phyloP scores from a whole-genome alignment of 2,113 vertebrate species.

The Dolichallabes microphthalmus region DNA sequence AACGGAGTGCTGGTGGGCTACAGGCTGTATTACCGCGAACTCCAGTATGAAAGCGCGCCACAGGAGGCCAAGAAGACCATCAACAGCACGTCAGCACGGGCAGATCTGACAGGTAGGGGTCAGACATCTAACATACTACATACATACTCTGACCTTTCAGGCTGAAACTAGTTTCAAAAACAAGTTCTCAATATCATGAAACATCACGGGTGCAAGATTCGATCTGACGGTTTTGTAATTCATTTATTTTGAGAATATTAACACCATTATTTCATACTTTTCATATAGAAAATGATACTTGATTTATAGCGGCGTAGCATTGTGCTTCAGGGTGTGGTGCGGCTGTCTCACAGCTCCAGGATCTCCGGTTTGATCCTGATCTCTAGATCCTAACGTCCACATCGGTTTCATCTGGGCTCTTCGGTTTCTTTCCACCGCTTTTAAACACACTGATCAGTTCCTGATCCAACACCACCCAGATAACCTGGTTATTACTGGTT shows the following conservation, averaged over 20 bases:
- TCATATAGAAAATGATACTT: not conserved
- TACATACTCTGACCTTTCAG: not conserved
- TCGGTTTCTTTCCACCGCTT: not conserved
- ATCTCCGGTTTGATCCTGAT: not conserved
- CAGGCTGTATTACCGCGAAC: conserved; percentile 89
- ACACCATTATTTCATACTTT: not conserved
- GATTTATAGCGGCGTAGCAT: not conserved
- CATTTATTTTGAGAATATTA: not conserved
- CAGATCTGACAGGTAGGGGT: conserved; percentile 76
- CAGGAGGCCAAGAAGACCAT: conserved; percentile 68
- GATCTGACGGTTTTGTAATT: not conserved
- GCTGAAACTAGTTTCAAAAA: not conserved
- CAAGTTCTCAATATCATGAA: not conserved
- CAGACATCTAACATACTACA: conserved; percentile 2
- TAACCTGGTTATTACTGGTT: not conserved
- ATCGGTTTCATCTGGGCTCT: not conserved
- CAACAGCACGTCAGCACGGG: conserved; percentile 70
- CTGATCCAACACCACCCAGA: not conserved
- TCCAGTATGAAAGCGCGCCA: conserved; percentile 72
- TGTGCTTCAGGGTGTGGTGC: not conserved
- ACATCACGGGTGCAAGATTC: not conserved
- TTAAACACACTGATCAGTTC: not conserved
- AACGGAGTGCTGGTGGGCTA: conserved; percentile 90
- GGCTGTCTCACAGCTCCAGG: not conserved
- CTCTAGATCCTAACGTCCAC: not conserved